phyloP scores from a whole-genome alignment of 2,113 vertebrate genomes.

The Psittacus erithacus region DNA sequence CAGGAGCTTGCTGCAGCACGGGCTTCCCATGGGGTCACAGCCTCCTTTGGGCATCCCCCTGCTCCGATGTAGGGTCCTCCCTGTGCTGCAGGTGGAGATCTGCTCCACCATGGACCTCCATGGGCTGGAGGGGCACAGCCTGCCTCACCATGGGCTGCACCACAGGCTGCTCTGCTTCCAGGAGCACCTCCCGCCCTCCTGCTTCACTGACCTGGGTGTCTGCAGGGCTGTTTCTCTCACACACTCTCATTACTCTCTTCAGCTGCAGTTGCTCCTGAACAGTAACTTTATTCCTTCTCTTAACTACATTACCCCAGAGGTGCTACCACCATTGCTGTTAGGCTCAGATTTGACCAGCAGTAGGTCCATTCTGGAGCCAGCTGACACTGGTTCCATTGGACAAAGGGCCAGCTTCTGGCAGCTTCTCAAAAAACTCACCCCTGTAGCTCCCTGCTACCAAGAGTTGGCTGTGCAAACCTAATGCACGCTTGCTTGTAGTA shows the following conservation, averaged over 20 bases:
- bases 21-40: not conserved
- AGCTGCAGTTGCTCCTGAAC: not conserved
- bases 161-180: fast-evolving
- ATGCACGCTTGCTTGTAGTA: not conserved
- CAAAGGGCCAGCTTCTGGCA: not conserved
- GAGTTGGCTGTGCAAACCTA: not conserved
- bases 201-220: not conserved
- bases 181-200: not conserved
- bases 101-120: not conserved
- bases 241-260: not conserved
- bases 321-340: fast-evolving
- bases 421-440: not conserved
- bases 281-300: not conserved
- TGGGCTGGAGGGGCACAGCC: not conserved
- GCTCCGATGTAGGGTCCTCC: not conserved
- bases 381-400: fast-evolving
- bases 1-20: not conserved
- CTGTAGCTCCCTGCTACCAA: not conserved
- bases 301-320: not conserved
- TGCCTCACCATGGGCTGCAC: not conserved
- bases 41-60: not conserved
- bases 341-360: fast-evolving
- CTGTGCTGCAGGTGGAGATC: too few relatives aligned
- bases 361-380: fast-evolving
- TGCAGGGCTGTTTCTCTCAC: not conserved